phyloP scores from a whole-genome alignment of 2,797 vertebrate species.

The Sternotherus odoratus region DNA sequence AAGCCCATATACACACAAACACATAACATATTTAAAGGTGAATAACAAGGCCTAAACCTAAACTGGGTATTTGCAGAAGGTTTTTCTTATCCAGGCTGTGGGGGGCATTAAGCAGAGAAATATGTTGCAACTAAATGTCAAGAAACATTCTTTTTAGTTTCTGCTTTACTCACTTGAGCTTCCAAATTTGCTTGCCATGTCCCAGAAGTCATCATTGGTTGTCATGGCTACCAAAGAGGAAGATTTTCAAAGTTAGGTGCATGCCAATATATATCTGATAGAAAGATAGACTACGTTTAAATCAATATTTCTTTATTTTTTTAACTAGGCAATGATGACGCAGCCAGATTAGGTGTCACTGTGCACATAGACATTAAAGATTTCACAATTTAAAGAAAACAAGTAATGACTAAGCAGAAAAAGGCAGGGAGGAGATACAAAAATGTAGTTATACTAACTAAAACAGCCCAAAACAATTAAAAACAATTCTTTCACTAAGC shows the following conservation, averaged over 20 bases:
- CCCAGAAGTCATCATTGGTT: constrained; percentile 31
- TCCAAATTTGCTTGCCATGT: constrained; percentile 25
- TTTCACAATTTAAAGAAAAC: constrained; percentile 23
- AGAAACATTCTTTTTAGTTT: neutral
- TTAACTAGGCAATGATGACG: constrained; percentile 4
- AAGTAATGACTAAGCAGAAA: constrained; percentile 36
- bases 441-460: neutral
- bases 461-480: constrained; percentile 50
- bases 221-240: constrained; percentile 45
- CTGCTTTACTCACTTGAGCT: neutral
- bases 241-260: constrained; percentile 37
- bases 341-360: neutral
- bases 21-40: neutral
- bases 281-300: neutral
- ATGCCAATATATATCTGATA: constrained; percentile 14
- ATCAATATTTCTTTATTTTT: constrained; percentile 4
- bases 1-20: neutral
- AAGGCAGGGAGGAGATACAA: neutral
- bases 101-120: neutral
- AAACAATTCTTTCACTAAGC: constrained; percentile 43
- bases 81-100: neutral
- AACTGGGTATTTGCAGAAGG: neutral
- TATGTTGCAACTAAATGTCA: neutral
- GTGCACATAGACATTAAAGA: constrained; percentile 9
- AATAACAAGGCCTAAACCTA: neutral